Conservation (phyloP, 1,140 invertebrate species). For the Chironomus striatipennis region DNA sequence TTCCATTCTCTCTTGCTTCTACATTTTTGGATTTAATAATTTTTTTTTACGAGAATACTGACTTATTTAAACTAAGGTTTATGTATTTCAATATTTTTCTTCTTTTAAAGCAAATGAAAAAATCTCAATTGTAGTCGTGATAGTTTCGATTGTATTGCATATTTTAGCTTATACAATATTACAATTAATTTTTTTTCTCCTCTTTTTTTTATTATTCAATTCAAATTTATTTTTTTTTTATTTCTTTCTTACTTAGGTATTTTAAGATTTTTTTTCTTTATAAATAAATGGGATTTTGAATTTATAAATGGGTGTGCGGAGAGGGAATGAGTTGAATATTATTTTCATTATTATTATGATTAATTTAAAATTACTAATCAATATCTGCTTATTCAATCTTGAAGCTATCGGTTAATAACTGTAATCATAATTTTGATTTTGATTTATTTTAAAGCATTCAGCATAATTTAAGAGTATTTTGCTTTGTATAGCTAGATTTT, state of each 20-base stretch:
- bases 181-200: neutral
- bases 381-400: too few species aligned
- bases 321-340: neutral
- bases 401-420: too few species aligned
- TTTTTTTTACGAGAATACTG: slow-evolving; percentile 5
- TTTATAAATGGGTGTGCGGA: neutral
- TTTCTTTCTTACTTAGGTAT: neutral
- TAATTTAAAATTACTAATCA: too few species aligned
- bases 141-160: slow-evolving; percentile 4
- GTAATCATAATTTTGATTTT: too few species aligned
- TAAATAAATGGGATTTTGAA: slow-evolving; percentile 11
- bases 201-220: neutral
- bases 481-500: too few species aligned
- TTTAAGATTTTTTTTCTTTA: slow-evolving; percentile 1
- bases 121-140: neutral
- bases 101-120: neutral
- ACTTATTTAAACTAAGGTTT: slow-evolving; percentile 5
- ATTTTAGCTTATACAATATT: neutral
- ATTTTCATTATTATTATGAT: neutral
- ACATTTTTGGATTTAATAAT: neutral
- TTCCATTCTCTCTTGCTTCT: neutral
- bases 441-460: too few species aligned
- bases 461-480: too few species aligned
- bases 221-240: too few species aligned
- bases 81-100: neutral